Percentiles rank a stretch among this genome's conserved stretches.
These are phyloP conservation scores for Drosophila hydei DNA, from an alignment of 1,140 invertebrate species.

Conservation along the genomic window DNA sequence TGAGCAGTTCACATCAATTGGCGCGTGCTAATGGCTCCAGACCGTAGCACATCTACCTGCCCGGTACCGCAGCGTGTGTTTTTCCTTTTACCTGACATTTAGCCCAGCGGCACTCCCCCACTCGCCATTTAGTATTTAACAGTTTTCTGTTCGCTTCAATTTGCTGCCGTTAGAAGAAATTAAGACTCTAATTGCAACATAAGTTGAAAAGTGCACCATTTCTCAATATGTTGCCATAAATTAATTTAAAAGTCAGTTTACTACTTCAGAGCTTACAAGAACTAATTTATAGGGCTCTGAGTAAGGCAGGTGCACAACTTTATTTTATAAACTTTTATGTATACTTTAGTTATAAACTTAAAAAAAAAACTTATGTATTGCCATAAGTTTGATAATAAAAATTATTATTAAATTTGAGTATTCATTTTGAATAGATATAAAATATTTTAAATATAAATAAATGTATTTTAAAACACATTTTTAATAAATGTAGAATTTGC, in stretches of 20 bases:
- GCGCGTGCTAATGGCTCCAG: conserved; percentile 55
- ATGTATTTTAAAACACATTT: no score
- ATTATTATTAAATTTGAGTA: no score
- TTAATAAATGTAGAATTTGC: no score
- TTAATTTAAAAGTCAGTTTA: neutral
- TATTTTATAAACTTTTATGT: no score
- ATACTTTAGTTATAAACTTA: no score
- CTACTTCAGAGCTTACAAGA: neutral
- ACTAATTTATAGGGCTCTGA: no score
- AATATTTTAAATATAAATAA: neutral
- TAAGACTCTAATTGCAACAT: conserved; percentile 3
- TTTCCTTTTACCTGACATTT: conserved; percentile 22
- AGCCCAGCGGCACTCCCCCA: conserved; percentile 4
- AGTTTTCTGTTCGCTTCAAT: conserved; percentile 2
- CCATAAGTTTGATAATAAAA: no score
- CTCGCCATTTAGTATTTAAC: conserved; percentile 23
- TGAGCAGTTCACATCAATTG: conserved; percentile 72
- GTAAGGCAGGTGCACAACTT: no score
- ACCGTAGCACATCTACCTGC: conserved; percentile 33
- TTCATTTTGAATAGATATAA: no score
- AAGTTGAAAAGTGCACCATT: conserved; percentile 7
- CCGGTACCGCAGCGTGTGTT: neutral
- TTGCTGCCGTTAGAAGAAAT: conserved; percentile 2
- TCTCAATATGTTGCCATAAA: neutral
- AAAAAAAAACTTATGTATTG: no score